Conservation (phyloP, 2,797 vertebrate species). For the Anas flavirostris region DNA sequence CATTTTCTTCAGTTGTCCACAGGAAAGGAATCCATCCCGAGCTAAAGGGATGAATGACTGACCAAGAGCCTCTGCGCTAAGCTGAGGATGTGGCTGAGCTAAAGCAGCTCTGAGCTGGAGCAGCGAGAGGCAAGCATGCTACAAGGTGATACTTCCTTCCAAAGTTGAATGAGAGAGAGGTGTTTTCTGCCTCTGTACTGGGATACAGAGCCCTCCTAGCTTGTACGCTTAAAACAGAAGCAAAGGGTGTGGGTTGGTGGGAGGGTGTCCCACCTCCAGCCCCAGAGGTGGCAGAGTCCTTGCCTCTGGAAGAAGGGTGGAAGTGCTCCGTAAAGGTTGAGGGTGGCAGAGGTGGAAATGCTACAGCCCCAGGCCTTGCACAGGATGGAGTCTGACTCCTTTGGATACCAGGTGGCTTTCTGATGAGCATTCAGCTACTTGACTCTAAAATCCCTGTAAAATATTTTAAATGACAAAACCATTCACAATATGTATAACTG, state of each 20-base stretch:
- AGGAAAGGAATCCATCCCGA: fast-evolving
- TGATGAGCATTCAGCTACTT: not conserved
- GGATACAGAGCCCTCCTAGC: not conserved
- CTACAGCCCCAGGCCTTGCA: not conserved
- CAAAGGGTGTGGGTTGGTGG: not conserved
- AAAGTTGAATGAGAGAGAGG: not conserved
- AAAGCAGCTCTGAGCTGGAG: not conserved
- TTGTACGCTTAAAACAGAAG: not conserved
- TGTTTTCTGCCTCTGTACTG: not conserved
- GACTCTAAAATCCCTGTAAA: not conserved
- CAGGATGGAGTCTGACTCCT: not conserved
- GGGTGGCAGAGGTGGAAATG: not conserved
- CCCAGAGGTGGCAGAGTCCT: not conserved
- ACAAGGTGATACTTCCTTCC: not conserved
- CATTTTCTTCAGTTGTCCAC: not conserved
- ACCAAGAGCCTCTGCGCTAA: not conserved
- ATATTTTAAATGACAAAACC: slow-evolving; percentile 43
- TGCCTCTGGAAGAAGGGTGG: not conserved
- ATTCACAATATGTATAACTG: slow-evolving; percentile 26
- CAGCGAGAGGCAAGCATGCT: not conserved
- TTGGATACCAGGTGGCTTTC: not conserved
- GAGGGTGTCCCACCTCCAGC: not conserved
- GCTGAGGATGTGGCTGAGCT: not conserved
- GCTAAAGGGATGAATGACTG: not conserved
- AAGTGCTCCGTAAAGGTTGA: not conserved